A percentile compares a stretch with the other conserved stretches of the same genome.
These are phyloP conservation scores for Drosophila kikkawai DNA, from an alignment of 1,140 invertebrate species.

Conservation along the genomic window DNA sequence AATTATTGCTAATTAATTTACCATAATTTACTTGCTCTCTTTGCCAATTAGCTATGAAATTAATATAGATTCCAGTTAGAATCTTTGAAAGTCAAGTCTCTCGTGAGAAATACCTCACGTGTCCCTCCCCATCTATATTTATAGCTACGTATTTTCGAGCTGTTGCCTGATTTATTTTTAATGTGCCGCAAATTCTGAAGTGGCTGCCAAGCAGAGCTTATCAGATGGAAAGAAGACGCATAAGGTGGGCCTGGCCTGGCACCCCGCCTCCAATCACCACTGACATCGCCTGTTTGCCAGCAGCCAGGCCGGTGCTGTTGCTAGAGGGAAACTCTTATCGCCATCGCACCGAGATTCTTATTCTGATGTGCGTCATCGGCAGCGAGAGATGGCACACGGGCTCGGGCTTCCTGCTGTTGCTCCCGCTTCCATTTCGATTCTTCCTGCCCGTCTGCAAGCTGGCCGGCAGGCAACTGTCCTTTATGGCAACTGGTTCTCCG, in stretches of 20 bases:
- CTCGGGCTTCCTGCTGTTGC: slow-evolving; percentile 23
- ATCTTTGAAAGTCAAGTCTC: slow-evolving; percentile 25
- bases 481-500: neutral
- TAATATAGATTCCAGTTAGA: neutral
- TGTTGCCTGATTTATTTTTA: slow-evolving; percentile 63
- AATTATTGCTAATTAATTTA: neutral
- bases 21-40: neutral
- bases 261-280: slow-evolving; percentile 16
- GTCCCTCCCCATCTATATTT: slow-evolving; percentile 5
- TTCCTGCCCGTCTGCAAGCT: too few species aligned
- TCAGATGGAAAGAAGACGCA: slow-evolving; percentile 13
- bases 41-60: neutral
- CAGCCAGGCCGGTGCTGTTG: slow-evolving; percentile 21
- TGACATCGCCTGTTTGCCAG: slow-evolving; percentile 36
- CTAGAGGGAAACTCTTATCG: slow-evolving; percentile 50
- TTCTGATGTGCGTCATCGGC: slow-evolving; percentile 38
- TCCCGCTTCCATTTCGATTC: slow-evolving; percentile 5
- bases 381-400: slow-evolving; percentile 9
- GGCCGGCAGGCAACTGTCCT: neutral
- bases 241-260: slow-evolving; percentile 35
- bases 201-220: slow-evolving; percentile 43
- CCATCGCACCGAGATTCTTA: neutral
- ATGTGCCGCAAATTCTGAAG: slow-evolving; percentile 42
- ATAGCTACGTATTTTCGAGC: slow-evolving; percentile 10
- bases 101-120: slow-evolving; percentile 19